These are phyloP conservation scores for Orthonevra nobilis DNA, from an alignment of 2,888 invertebrate species.

Conservation along the genomic window DNA sequence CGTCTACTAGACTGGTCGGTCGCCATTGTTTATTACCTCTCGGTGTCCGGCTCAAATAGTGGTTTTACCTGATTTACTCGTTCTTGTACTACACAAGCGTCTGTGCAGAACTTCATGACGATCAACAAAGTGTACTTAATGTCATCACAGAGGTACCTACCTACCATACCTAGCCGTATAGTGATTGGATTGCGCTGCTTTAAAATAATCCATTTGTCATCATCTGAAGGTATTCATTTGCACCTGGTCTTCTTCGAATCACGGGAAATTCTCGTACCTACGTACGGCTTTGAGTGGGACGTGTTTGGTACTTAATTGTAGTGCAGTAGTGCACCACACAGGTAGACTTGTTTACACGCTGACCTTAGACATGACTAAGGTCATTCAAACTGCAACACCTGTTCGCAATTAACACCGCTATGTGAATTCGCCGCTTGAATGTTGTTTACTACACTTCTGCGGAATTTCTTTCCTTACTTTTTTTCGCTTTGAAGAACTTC, in stretches of 20 bases:
- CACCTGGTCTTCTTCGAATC: constrained; percentile 40
- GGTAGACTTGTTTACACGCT: constrained; percentile 52
- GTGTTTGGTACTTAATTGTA: constrained; percentile 26
- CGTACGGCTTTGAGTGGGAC: constrained; percentile 51
- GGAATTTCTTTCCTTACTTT: constrained; percentile 3
- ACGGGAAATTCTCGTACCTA: constrained; percentile 44
- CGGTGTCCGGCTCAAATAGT: constrained; percentile 51
- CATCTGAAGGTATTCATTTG: constrained; percentile 14
- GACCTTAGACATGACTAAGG: constrained; percentile 64
- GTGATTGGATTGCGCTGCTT: no score
- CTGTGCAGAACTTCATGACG: background rate
- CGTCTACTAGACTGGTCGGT: constrained; percentile 42
- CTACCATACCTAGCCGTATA: no score
- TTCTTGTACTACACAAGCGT: constrained; percentile 29
- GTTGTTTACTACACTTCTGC: constrained; percentile 44
- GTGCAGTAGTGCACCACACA: constrained; percentile 36
- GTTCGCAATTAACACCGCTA: constrained; percentile 40
- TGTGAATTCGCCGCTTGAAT: constrained; percentile 42
- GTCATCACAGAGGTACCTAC: constrained; percentile 12
- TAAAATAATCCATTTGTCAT: background rate
- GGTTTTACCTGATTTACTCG: constrained; percentile 67
- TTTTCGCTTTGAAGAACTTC: background rate
- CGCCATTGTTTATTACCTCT: constrained; percentile 53
- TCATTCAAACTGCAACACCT: constrained; percentile 57
- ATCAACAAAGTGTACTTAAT: constrained; percentile 21